Base-by-base conservation (phyloP, 1,140 invertebrate genomes). In the Heliconius eleuchia region DNA sequence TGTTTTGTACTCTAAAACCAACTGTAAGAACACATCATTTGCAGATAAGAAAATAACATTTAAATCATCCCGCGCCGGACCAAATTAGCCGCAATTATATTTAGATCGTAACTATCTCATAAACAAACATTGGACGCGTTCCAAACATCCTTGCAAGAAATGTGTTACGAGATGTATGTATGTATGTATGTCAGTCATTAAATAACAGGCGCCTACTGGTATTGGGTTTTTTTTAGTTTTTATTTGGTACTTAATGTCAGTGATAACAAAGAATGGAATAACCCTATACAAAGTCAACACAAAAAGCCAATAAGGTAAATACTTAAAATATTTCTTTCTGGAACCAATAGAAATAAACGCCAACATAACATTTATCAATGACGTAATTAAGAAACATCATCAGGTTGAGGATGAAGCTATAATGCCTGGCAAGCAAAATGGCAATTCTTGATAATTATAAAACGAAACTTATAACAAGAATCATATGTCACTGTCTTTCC, bases 41-140 rank as follows among this genome's bases (percentile, higher is more conserved):
- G 76, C 76, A 77, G 76, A 77, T 77, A 77, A 77, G 66, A 77
- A 77, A 77, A 77, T 78, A 78, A 81, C 80, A 77, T 77, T 82
- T 77, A 82, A 82, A 79, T 78, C 70, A 78, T 78, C 77, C 57
- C 72, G 77, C 72, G 79, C 71, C 73, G 37, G 70, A 80, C 81
- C 80, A 82, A 80, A 81, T 84, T 81, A 83, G 79, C 73, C 75
- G 57, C 83, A 80, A 75, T 80, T 86, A 85, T 84, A 83, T 84
- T 77, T 89, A 84, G 82, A 55, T 80, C 52, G 72, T 55, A 78
- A 84, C 77, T 80, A 83, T 80, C 79, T 84, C 84, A 85, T 88
- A 88, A 88, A 88, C 83, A 88, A 86, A 87, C 71, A 82, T 87
- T 88, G 88, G 88, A 91, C 71, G 50, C 23, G 71, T 60, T 88